phyloP scores from a whole-genome alignment of 2,797 vertebrate genomes.

The Sebastes vulpes region DNA sequence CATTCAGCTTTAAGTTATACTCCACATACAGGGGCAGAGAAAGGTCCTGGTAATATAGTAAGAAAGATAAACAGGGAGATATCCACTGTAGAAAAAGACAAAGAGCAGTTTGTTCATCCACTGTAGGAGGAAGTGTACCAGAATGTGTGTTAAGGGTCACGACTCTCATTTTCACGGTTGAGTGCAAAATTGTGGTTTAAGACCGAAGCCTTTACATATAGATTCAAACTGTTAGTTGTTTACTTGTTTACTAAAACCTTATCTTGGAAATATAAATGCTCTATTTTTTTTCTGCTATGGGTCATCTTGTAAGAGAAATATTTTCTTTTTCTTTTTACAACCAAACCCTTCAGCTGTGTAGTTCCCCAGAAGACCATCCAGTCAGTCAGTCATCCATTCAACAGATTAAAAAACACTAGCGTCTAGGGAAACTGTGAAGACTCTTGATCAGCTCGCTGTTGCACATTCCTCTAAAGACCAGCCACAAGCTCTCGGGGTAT shows the following conservation, averaged over 20 bases:
- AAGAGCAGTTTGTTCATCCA: background rate
- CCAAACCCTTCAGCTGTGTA: slow-evolving; percentile 12
- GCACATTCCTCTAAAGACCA: slow-evolving; percentile 45
- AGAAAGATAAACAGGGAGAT: background rate
- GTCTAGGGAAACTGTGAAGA: background rate
- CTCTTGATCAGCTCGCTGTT: slow-evolving; percentile 26
- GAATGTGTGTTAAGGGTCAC: background rate
- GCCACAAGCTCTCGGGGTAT: slow-evolving; percentile 35
- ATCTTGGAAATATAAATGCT: background rate
- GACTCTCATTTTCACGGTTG: background rate
- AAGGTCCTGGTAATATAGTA: background rate
- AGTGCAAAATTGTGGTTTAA: background rate
- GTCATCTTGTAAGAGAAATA: background rate
- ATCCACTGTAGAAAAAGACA: background rate
- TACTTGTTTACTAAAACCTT: background rate
- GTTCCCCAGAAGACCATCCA: slow-evolving; percentile 10
- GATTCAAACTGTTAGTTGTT: background rate
- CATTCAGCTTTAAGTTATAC: background rate
- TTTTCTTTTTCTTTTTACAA: slow-evolving; percentile 11
- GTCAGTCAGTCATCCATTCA: slow-evolving; percentile 25
- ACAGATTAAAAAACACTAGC: background rate
- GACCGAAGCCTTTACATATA: background rate
- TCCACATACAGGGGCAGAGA: background rate
- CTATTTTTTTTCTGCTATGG: background rate
- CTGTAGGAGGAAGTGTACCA: background rate